Conservation (phyloP, 2,888 invertebrate genomes). For the Apodemia zela region DNA sequence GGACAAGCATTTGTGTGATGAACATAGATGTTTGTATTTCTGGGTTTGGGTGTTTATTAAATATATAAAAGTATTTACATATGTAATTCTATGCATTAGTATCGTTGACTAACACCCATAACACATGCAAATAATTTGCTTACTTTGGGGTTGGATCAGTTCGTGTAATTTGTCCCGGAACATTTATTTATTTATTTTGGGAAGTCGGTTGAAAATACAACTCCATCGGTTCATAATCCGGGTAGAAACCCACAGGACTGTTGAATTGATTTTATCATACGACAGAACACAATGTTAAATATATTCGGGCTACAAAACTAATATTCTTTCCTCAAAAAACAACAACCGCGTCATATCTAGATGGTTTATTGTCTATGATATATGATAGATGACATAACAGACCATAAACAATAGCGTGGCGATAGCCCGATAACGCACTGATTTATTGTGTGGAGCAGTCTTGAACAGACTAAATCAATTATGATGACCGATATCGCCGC, state of each 20-base stretch:
- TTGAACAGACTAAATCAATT: conserved; percentile 59
- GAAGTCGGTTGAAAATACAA: no score
- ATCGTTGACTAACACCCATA: no score
- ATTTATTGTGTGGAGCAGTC: conserved; percentile 49
- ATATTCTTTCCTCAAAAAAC: background rate
- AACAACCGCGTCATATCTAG: conserved; percentile 11
- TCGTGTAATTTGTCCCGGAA: no score
- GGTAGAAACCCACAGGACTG: background rate
- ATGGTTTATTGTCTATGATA: conserved; percentile 36
- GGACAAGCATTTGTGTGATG: no score
- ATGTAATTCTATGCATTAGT: no score
- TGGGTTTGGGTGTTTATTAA: no score
- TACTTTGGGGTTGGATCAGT: no score
- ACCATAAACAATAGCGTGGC: conserved; percentile 63
- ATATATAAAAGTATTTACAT: no score
- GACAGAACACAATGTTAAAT: conserved; percentile 4
- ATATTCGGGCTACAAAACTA: background rate
- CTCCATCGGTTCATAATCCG: no score
- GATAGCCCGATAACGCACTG: conserved; percentile 61
- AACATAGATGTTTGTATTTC: no score
- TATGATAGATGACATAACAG: conserved; percentile 58
- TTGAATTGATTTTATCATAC: background rate
- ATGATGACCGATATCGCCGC: conserved; percentile 26
- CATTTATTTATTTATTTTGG: no score
- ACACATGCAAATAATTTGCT: no score